These are phyloP conservation scores for Leuciscus waleckii DNA, from an alignment of 2,797 vertebrate genomes.

Conservation along the genomic window DNA sequence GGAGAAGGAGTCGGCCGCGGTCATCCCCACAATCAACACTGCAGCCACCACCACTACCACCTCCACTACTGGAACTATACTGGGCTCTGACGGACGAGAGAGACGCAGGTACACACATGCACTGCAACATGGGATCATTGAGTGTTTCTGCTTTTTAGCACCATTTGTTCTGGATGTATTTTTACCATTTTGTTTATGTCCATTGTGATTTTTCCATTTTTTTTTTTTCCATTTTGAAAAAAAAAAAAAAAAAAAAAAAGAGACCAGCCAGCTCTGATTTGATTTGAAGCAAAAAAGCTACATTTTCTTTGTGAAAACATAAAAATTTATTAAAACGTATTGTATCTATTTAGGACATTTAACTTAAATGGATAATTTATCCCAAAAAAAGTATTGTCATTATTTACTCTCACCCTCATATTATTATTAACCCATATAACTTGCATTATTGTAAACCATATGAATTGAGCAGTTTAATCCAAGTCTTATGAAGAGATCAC, in stretches of 20 bases:
- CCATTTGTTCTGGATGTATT: background rate
- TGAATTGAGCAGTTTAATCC: background rate
- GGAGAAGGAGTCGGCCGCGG: constrained; percentile 91
- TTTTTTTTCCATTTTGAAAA: no score
- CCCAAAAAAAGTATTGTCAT: background rate
- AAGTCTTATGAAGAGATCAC: background rate
- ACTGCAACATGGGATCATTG: background rate
- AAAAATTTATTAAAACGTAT: background rate
- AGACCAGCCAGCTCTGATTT: no score
- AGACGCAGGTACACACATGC: constrained; percentile 87
- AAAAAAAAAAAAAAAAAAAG: no score
- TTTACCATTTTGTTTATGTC: no score
- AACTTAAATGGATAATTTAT: background rate
- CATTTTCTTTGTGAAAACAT: no score
- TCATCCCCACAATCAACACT: constrained; percentile 96
- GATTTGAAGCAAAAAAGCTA: no score
- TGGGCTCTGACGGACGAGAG: constrained; percentile 90
- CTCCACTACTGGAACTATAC: constrained; percentile 88
- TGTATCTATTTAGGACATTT: background rate
- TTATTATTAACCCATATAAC: background rate
- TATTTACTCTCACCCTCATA: background rate
- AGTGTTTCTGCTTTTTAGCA: background rate
- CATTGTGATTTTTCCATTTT: no score
- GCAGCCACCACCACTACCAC: constrained; percentile 87
- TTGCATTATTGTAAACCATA: background rate